Evolutionary conservation across 1,140 invertebrate genomes (phyloP).

Genomic region (Oscheius sp.): DNA sequence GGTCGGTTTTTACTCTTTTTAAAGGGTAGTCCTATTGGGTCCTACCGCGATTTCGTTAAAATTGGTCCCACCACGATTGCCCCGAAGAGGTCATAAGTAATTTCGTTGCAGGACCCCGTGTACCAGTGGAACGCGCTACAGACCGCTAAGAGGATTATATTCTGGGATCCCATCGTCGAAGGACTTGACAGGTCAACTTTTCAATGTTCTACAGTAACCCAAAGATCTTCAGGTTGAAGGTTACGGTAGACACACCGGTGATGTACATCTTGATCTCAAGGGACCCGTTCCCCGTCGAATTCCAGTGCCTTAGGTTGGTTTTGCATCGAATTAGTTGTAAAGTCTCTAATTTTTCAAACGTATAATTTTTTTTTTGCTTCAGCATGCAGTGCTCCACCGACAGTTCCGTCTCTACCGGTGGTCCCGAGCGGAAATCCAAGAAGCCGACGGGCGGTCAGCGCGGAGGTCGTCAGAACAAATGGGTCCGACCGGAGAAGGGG

Average conservation of each 20-base stretch:
- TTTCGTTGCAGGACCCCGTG: no score
- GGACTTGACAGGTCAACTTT: neutral
- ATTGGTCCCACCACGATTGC: no score
- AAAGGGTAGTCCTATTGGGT: neutral
- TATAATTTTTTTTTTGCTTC: slow-evolving; percentile 1
- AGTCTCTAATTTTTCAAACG: neutral
- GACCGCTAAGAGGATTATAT: neutral
- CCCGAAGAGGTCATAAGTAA: no score
- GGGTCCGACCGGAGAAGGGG: slow-evolving; percentile 2
- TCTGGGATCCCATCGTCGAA: slow-evolving; percentile 8
- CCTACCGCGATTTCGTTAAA: no score
- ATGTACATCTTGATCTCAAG: slow-evolving; percentile 10
- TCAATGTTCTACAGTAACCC: neutral
- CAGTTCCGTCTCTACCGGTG: neutral
- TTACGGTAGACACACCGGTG: neutral
- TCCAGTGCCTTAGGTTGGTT: neutral
- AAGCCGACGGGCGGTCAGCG: neutral
- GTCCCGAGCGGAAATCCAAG: neutral
- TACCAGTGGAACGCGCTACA: slow-evolving; percentile 14
- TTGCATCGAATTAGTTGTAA: neutral
- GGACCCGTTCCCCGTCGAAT: slow-evolving; percentile 2
- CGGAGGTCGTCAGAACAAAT: neutral
- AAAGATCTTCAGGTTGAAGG: slow-evolving; percentile 7
- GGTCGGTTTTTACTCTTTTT: neutral
- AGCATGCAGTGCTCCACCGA: slow-evolving; percentile 17